Evolutionary conservation across 2,113 vertebrate species (phyloP).

Genomic region (Epinephelus moara): DNA sequence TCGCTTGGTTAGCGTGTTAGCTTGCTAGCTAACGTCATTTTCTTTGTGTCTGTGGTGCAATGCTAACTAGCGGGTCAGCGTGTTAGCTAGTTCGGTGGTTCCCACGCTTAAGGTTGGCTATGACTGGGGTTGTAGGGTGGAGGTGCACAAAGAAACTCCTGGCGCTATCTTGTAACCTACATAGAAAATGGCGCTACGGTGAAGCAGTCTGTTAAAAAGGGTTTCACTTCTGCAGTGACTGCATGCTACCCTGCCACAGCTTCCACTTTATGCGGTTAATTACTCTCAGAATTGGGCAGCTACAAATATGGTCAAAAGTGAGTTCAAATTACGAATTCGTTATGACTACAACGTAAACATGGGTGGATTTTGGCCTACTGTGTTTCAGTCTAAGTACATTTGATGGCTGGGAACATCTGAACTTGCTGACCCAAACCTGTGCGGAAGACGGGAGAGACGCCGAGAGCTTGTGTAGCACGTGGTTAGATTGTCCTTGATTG

Average conservation of each 20-base stretch:
- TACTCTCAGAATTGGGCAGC: no score
- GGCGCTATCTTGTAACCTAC: no score
- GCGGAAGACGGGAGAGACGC: constrained; percentile 2
- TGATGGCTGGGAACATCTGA: constrained; percentile 40
- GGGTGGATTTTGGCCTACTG: not conserved
- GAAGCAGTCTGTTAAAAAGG: not conserved
- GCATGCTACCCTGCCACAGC: no score
- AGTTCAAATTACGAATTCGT: fast-evolving
- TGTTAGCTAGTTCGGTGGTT: constrained; percentile 53
- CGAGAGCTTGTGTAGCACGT: constrained; percentile 21
- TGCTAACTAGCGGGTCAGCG: constrained; percentile 49
- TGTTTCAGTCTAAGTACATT: fast-evolving
- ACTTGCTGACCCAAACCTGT: constrained; percentile 24
- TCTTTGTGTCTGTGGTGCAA: constrained; percentile 74
- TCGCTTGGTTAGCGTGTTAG: constrained; percentile 57
- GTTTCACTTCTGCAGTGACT: not conserved
- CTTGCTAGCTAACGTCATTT: constrained; percentile 60
- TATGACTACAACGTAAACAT: not conserved
- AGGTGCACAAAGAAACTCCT: fast-evolving
- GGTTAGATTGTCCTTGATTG: constrained; percentile 13
- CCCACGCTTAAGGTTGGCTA: not conserved
- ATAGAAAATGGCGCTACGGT: fast-evolving
- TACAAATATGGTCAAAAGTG: not conserved
- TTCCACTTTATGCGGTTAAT: no score
- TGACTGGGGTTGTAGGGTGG: not conserved